Percentiles rank a stretch among this genome's conserved stretches.
phyloP scores from a whole-genome alignment of 2,888 invertebrate species.

The Sesamia inferens region DNA sequence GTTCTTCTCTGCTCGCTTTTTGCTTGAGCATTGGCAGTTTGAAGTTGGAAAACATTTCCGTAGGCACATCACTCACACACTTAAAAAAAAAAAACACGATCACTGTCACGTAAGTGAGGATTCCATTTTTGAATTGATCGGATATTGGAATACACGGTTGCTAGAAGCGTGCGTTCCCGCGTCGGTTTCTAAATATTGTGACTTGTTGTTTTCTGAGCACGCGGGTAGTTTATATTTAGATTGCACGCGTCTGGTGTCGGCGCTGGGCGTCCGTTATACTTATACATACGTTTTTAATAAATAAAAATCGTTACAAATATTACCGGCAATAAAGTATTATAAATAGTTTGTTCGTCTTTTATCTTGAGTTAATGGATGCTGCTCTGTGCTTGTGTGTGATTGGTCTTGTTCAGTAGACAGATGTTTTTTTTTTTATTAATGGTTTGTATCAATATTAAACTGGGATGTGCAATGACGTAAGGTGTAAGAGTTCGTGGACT shows the following conservation, averaged over 20 bases:
- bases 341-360: slow-evolving; percentile 76
- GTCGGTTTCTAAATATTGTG: slow-evolving; percentile 81
- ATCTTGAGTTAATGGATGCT: slow-evolving; percentile 78
- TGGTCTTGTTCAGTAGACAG: slow-evolving; percentile 62
- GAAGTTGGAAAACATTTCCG: slow-evolving; percentile 90
- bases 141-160: slow-evolving; percentile 60
- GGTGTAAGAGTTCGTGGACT: not conserved
- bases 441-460: slow-evolving; percentile 41
- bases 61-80: slow-evolving; percentile 64
- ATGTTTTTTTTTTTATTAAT: slow-evolving; percentile 56
- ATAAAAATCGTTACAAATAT: slow-evolving; percentile 84
- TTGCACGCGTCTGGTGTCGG: slow-evolving; percentile 77
- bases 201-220: slow-evolving; percentile 84
- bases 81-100: slow-evolving; percentile 54
- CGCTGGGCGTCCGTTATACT: slow-evolving; percentile 79
- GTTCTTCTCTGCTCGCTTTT: slow-evolving; percentile 85
- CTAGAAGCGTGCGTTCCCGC: slow-evolving; percentile 78
- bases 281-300: slow-evolving; percentile 76
- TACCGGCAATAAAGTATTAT: slow-evolving; percentile 82
- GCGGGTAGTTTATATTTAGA: slow-evolving; percentile 84
- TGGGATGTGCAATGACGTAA: slow-evolving; percentile 31
- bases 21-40: slow-evolving; percentile 88
- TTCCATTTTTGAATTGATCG: slow-evolving; percentile 61
- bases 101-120: slow-evolving; percentile 62
- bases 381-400: slow-evolving; percentile 62